Conservation (phyloP, 2,888 invertebrate genomes). For the Rhingia campestris region DNA sequence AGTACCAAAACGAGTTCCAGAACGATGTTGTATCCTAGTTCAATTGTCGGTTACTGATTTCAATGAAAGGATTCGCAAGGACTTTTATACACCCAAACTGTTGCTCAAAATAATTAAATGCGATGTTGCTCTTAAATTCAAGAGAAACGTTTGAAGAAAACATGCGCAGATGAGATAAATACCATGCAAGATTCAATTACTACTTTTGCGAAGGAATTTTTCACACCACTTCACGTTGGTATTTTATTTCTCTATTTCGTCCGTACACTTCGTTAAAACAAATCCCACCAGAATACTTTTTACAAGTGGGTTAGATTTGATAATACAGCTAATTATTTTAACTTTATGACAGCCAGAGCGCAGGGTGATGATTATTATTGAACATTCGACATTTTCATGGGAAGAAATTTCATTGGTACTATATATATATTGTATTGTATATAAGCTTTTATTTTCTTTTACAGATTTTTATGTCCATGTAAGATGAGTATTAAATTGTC, state of each 20-base stretch:
- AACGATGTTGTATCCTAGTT: slow-evolving; percentile 48
- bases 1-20: background rate
- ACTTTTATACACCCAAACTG: slow-evolving; percentile 68
- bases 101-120: slow-evolving; percentile 32
- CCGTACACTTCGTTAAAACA: background rate
- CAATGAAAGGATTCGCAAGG: slow-evolving; percentile 10
- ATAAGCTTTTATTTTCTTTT: background rate
- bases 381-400: no score
- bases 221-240: slow-evolving; percentile 53
- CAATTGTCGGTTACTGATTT: slow-evolving; percentile 54
- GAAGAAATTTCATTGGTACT: no score
- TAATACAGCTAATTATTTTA: slow-evolving; percentile 12
- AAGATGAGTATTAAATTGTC: slow-evolving; percentile 53
- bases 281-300: slow-evolving; percentile 10
- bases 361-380: background rate
- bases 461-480: slow-evolving; percentile 10
- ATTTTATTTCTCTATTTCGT: slow-evolving; percentile 31
- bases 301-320: slow-evolving; percentile 27
- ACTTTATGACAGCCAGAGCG: background rate
- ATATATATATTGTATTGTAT: no score
- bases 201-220: slow-evolving; percentile 35
- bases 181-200: slow-evolving; percentile 60
- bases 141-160: slow-evolving; percentile 47
- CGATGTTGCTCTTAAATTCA: slow-evolving; percentile 48
- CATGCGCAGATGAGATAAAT: slow-evolving; percentile 47